Conservation (phyloP, 2,888 invertebrate species). For the Nymphalis urticae region DNA sequence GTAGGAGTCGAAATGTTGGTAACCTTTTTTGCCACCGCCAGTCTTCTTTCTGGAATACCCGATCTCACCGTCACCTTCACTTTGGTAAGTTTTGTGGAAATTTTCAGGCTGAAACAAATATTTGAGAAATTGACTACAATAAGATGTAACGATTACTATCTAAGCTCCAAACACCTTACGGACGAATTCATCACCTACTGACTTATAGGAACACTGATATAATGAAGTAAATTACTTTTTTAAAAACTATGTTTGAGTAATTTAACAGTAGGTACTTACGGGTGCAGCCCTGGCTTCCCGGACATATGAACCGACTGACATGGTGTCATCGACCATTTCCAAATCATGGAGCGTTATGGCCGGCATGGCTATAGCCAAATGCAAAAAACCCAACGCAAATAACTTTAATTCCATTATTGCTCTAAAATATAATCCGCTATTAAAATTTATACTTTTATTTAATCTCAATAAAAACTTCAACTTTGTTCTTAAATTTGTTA, state of each 20-base stretch:
- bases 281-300: conserved; percentile 80
- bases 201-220: no score
- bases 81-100: conserved; percentile 83
- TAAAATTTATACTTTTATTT: neutral
- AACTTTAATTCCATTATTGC: conserved; percentile 54
- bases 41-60: conserved; percentile 84
- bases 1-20: conserved; percentile 87
- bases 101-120: conserved; percentile 45
- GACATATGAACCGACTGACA: conserved; percentile 80
- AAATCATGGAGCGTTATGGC: conserved; percentile 61
- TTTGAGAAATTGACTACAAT: neutral
- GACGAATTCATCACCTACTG: no score
- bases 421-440: conserved; percentile 28
- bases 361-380: conserved; percentile 54
- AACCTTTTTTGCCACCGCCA: conserved; percentile 86
- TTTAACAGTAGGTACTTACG: conserved; percentile 51
- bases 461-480: neutral
- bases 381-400: conserved; percentile 56
- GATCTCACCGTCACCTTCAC: conserved; percentile 84
- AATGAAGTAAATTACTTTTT: no score
- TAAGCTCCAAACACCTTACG: no score
- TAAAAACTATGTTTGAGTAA: neutral
- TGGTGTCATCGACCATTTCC: conserved; percentile 74
- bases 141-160: neutral
- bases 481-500: neutral